Base-by-base conservation (phyloP, 2,113 vertebrate genomes). In the Onychostruthus taczanowskii region DNA sequence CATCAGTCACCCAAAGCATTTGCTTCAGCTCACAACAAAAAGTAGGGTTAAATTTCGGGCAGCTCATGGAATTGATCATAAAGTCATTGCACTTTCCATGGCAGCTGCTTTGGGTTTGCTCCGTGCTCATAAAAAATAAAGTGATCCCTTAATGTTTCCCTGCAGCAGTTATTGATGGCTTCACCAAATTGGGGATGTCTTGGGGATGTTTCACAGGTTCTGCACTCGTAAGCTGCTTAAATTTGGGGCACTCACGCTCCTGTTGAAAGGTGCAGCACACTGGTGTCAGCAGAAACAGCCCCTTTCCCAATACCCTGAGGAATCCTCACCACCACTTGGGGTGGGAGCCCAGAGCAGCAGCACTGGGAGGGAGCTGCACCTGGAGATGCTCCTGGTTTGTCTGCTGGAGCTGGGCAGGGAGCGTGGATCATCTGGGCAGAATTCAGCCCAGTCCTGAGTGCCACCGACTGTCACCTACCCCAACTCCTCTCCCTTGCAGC, bases 51-150 rank as follows among this genome's bases (percentile, higher is more conserved):
- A 61, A 41, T 82, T 91, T 87, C 1, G 46, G 78, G 78, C 63
- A 35, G 77, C 35, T 91, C 13, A 20, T 73, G 85, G 87, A 68
- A 87, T 78, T 87, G 53, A 84, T 84, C 88, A 53, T 37, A 33
- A 67, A 89, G 74, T 44, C 35, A 1, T 66, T 35, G 80, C 76
- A 73, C 94, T 96, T 95, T 95, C 94, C 87, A 76, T 68, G 76
- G 63, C 96, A 96, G 90, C 63, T 95, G 94, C 84, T 94, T 95
- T 53, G 78, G 87, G 90, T 95, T 94, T 96, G 52, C 82, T 72
- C 79, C 5, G 37, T 21, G 11, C 74, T 95, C 28, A 0, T 96
- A 68, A 89, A 96, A 92, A 75, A 70, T 4, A 24, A 89, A 96
- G 82, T 3, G 6, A 62, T 85, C 59, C 89, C 89, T 81, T 92